Percentiles rank a stretch among this genome's conserved stretches.
Evolutionary conservation across 2,797 vertebrate species (phyloP).

Genomic region (Xiphorhynchus erythropygius): DNA sequence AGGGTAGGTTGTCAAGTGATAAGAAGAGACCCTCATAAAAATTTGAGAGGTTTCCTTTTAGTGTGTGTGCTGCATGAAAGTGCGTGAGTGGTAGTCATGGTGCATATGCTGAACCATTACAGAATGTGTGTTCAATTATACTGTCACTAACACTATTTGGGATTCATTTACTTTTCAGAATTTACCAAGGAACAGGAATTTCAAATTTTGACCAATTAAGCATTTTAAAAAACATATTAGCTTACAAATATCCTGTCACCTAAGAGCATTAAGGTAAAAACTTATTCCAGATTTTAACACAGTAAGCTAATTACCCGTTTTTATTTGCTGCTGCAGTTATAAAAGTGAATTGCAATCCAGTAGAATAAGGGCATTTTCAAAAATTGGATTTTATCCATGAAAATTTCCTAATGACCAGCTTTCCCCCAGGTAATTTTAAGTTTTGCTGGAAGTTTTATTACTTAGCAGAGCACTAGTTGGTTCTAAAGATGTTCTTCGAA

Average conservation of each 20-base stretch:
- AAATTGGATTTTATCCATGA: not conserved
- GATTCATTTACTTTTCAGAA: not conserved
- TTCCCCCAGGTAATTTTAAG: not conserved
- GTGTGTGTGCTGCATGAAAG: not conserved
- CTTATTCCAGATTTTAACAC: not conserved
- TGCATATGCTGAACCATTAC: not conserved
- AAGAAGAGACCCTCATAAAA: not conserved
- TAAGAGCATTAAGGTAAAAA: not conserved
- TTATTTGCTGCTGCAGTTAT: not conserved
- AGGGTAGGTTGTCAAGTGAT: not conserved
- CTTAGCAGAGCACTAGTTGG: not conserved
- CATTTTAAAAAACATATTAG: not conserved
- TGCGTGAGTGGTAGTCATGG: not conserved
- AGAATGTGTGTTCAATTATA: not conserved
- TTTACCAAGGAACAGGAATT: not conserved
- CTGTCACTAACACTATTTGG: not conserved
- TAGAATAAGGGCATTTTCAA: not conserved
- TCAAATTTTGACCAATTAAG: not conserved
- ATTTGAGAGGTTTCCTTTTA: not conserved
- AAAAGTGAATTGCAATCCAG: not conserved
- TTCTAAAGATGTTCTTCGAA: not conserved
- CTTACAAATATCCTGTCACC: not conserved
- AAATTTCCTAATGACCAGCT: not conserved
- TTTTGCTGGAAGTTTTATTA: constrained; percentile 5
- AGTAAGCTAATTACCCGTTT: not conserved